Conservation (phyloP, 1,140 invertebrate species). For the Brevipalpus yothersi region DNA sequence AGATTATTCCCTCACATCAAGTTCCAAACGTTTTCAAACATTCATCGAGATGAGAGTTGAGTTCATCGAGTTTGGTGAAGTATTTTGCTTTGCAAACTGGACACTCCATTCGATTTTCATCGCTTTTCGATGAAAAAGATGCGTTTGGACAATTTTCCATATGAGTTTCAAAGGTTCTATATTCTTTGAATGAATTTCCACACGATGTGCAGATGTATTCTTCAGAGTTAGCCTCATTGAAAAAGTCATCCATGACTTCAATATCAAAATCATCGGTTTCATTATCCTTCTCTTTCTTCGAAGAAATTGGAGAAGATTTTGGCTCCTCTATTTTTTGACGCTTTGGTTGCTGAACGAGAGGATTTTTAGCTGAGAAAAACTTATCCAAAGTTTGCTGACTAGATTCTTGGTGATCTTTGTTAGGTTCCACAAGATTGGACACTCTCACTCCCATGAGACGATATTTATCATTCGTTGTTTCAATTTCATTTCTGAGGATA, state of each 20-base stretch:
- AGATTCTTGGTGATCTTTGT: background rate
- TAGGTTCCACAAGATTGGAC: slow-evolving; percentile 21
- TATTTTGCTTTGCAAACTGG: background rate
- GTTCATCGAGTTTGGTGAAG: background rate
- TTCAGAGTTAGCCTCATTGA: too few relatives aligned
- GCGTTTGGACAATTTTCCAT: background rate
- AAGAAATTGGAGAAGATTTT: background rate
- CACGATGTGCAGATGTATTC: background rate
- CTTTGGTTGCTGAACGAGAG: background rate
- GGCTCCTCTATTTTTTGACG: background rate
- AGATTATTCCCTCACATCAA: too few relatives aligned
- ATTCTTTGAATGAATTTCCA: background rate
- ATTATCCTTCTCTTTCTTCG: background rate
- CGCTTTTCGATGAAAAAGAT: background rate
- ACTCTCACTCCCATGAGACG: slow-evolving; percentile 22
- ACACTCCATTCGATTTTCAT: background rate
- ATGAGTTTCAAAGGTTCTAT: background rate
- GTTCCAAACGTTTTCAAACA: background rate
- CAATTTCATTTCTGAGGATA: slow-evolving; percentile 22
- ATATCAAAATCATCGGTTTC: background rate
- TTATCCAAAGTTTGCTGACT: background rate
- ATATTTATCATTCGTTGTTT: slow-evolving; percentile 16
- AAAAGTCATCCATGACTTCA: background rate
- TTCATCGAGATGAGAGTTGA: background rate
- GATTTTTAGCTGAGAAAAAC: background rate